Evolutionary conservation across 2,113 vertebrate genomes (phyloP).

Genomic region (Buteo buteo): DNA sequence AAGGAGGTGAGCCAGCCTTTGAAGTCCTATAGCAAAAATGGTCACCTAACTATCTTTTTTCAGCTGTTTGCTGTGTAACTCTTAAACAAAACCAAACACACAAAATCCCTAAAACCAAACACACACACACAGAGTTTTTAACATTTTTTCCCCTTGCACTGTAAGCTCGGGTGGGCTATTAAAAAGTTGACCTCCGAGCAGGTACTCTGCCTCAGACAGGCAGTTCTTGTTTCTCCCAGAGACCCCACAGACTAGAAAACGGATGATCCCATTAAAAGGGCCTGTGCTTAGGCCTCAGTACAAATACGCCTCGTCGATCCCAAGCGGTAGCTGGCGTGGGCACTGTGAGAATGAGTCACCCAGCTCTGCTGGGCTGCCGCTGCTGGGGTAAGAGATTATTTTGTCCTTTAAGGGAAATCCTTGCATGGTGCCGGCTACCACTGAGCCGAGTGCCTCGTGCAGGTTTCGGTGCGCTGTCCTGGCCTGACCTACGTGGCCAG

Average conservation of each 20-base stretch:
- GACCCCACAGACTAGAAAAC: neutral
- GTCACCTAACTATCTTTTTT: neutral
- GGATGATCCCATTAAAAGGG: neutral
- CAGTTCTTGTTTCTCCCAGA: neutral
- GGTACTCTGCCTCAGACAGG: neutral
- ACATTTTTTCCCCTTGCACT: neutral
- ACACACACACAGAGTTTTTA: neutral
- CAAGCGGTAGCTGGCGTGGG: neutral
- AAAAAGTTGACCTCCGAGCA: neutral
- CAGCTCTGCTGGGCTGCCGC: neutral
- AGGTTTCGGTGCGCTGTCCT: neutral
- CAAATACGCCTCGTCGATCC: neutral
- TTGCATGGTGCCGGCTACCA: rapidly evolving
- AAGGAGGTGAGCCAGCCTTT: neutral
- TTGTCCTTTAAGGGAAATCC: neutral
- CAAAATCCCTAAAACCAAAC: neutral
- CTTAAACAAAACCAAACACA: neutral
- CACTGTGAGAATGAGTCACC: neutral
- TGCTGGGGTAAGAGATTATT: neutral
- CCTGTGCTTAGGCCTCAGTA: neutral
- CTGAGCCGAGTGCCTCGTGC: neutral
- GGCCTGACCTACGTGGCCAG: neutral
- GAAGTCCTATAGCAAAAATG: neutral
- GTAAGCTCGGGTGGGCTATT: neutral
- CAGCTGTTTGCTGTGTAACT: neutral